phyloP scores from a whole-genome alignment of 2,113 vertebrate genomes.

The Rhipidura dahli region DNA sequence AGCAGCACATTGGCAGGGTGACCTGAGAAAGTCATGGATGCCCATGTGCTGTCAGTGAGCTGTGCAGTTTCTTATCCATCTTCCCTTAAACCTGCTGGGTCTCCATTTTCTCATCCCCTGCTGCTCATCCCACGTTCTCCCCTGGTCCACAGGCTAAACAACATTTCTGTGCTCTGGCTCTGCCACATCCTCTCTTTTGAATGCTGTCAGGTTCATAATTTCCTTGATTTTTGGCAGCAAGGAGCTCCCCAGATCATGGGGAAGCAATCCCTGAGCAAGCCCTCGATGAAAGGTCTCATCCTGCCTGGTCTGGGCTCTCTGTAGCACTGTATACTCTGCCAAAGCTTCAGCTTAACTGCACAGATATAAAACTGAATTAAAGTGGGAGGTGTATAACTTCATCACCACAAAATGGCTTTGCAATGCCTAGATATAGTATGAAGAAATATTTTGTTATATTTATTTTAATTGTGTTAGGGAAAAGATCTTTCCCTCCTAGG shows the following conservation, averaged over 20 bases:
- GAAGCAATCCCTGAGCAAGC: not conserved
- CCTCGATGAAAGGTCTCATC: not conserved
- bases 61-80: not conserved
- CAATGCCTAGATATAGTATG: not conserved
- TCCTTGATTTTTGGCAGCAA: not conserved
- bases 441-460: not conserved
- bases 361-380: not conserved
- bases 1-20: not conserved
- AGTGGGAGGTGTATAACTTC: not conserved
- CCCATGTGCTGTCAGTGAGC: not conserved
- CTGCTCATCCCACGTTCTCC: fast-evolving
- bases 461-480: not conserved
- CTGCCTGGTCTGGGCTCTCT: not conserved
- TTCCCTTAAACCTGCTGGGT: not conserved
- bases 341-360: not conserved
- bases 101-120: not conserved
- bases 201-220: not conserved
- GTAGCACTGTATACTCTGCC: not conserved
- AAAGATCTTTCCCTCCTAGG: not conserved
- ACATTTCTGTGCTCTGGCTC: not conserved
- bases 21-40: not conserved
- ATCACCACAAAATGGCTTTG: not conserved
- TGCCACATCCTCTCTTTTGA: not conserved
- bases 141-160: not conserved
- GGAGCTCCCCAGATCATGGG: not conserved